A percentile compares a stretch with the other conserved stretches of the same genome.
phyloP scores from a whole-genome alignment of 2,113 vertebrate genomes.

The Eulemur macaco region DNA sequence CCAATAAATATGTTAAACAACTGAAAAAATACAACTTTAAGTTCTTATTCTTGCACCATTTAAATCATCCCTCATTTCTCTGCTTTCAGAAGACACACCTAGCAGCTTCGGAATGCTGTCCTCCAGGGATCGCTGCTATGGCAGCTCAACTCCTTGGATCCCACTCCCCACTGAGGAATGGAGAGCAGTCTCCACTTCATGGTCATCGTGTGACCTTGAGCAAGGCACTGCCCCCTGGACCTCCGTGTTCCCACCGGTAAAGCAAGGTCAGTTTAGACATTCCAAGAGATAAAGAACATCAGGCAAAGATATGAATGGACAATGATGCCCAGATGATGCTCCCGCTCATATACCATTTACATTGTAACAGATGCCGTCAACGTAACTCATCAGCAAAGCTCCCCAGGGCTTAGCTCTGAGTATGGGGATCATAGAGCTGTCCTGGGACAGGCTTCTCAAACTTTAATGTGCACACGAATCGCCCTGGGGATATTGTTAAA shows the following conservation, averaged over 20 bases:
- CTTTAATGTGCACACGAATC: not conserved
- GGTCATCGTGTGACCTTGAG: not conserved
- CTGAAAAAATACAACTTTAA: not conserved
- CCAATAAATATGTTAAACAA: not conserved
- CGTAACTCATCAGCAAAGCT: not conserved
- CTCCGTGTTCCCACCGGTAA: not conserved
- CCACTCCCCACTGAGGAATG: not conserved
- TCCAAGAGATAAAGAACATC: not conserved
- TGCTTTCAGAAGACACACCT: not conserved
- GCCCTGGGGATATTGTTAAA: not conserved
- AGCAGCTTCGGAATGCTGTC: not conserved
- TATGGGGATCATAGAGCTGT: not conserved
- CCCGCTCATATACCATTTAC: not conserved
- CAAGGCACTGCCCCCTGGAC: not conserved
- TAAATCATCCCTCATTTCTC: not conserved
- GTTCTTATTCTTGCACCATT: not conserved
- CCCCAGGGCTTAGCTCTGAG: not conserved
- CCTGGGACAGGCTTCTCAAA: not conserved
- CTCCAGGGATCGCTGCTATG: accelerated
- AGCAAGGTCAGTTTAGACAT: not conserved
- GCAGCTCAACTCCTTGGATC: too few relatives aligned
- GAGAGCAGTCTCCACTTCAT: not conserved
- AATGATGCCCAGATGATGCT: not conserved
- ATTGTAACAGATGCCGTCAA: not conserved
- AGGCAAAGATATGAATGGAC: not conserved